phyloP scores from a whole-genome alignment of 2,888 invertebrate genomes.

The Sinhomidia bicolor region DNA sequence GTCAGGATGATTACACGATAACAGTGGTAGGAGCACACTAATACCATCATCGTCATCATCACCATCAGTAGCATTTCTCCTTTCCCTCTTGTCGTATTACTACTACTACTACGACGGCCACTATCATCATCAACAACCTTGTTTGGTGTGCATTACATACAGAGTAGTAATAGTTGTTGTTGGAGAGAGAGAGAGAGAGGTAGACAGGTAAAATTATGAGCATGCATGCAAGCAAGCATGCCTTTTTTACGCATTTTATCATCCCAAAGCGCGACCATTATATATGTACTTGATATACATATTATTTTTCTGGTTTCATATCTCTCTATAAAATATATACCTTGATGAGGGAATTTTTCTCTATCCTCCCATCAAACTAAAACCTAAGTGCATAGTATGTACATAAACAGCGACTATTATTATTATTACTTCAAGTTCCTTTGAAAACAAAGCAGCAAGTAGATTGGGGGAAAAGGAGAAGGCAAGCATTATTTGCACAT shows the following conservation, averaged over 20 bases:
- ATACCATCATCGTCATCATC: slow-evolving; percentile 2
- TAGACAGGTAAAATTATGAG: slow-evolving; percentile 8
- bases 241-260: slow-evolving; percentile 44
- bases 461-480: no score
- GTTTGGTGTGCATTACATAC: not conserved
- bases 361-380: not conserved
- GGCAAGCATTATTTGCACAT: no score
- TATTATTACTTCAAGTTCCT: no score
- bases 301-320: not conserved
- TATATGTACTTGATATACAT: no score
- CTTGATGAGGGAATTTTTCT: not conserved
- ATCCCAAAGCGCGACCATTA: not conserved
- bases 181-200: no score
- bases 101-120: not conserved
- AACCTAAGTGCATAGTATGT: not conserved
- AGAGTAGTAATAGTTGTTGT: no score
- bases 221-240: not conserved
- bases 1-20: slow-evolving; percentile 9
- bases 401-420: no score
- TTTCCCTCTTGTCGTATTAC: not conserved
- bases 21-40: slow-evolving; percentile 10
- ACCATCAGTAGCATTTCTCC: not conserved
- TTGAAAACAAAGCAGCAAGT: no score
- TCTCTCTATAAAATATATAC: not conserved
- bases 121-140: no score